phyloP scores from a whole-genome alignment of 2,888 invertebrate species.

The Sinelater perroti region DNA sequence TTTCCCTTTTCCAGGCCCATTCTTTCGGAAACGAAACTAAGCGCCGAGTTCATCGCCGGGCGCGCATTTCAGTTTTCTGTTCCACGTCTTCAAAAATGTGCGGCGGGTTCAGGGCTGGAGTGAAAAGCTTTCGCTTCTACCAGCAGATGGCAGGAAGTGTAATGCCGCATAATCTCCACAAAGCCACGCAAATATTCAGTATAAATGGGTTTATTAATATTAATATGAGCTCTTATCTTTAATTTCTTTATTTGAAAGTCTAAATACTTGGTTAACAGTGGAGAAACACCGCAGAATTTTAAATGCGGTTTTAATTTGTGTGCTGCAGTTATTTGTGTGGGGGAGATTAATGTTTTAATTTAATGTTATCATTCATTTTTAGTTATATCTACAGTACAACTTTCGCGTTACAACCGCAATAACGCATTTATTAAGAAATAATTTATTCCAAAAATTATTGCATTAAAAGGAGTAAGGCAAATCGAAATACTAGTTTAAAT shows the following conservation, averaged over 20 bases:
- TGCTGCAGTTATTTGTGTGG: neutral
- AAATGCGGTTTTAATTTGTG: neutral
- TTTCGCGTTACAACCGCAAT: no score
- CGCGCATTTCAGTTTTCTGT: neutral
- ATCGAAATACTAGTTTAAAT: no score
- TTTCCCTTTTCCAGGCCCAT: neutral
- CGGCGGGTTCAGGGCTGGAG: neutral
- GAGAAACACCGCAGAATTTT: neutral
- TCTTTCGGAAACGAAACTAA: neutral
- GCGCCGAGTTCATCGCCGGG: neutral
- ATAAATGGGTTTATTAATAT: slow-evolving; percentile 7
- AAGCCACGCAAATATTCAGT: neutral
- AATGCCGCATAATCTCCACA: neutral
- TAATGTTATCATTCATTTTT: no score
- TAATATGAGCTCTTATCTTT: slow-evolving; percentile 4
- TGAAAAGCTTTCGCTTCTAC: neutral
- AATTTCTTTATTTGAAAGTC: slow-evolving; percentile 9
- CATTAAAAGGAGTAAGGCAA: no score
- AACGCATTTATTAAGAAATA: no score
- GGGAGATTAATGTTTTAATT: no score
- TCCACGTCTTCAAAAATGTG: neutral
- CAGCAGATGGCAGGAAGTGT: neutral
- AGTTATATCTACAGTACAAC: no score
- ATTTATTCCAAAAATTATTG: no score
- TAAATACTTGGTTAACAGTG: slow-evolving; percentile 2